Conservation (phyloP, 2,113 vertebrate genomes). For the Nycticebus coucang region DNA sequence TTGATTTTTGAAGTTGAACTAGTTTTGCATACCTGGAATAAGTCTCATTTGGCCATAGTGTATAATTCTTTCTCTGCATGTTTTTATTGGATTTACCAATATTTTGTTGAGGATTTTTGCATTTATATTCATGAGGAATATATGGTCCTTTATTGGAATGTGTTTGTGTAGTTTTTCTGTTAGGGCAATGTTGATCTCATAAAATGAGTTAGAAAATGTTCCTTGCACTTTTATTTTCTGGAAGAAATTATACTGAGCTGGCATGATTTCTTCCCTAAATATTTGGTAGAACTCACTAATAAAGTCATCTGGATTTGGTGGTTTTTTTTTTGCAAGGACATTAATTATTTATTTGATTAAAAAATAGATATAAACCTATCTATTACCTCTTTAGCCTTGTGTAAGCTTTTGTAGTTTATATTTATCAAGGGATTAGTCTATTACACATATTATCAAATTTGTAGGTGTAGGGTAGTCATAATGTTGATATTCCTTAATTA, state of each 20-base stretch:
- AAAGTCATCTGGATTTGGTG: neutral
- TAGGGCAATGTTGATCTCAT: neutral
- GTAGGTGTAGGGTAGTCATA: neutral
- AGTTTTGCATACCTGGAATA: neutral
- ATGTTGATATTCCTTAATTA: neutral
- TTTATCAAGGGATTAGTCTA: neutral
- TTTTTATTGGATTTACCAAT: conserved; percentile 16
- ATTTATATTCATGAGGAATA: neutral
- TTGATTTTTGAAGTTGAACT: conserved; percentile 12
- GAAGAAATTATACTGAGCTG: neutral
- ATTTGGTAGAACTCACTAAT: neutral
- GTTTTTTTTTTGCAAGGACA: neutral
- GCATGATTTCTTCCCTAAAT: neutral
- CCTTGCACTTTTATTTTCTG: neutral
- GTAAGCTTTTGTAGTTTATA: neutral
- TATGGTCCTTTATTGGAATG: neutral
- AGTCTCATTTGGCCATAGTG: neutral
- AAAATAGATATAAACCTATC: neutral
- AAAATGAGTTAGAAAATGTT: neutral
- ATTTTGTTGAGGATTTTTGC: conserved; percentile 17
- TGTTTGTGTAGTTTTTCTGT: neutral
- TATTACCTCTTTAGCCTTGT: neutral
- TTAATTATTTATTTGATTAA: conserved; percentile 17
- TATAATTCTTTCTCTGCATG: neutral
- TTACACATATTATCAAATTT: neutral